These are phyloP conservation scores for Hyppa rectilinea DNA, from an alignment of 2,888 invertebrate genomes.

Conservation along the genomic window DNA sequence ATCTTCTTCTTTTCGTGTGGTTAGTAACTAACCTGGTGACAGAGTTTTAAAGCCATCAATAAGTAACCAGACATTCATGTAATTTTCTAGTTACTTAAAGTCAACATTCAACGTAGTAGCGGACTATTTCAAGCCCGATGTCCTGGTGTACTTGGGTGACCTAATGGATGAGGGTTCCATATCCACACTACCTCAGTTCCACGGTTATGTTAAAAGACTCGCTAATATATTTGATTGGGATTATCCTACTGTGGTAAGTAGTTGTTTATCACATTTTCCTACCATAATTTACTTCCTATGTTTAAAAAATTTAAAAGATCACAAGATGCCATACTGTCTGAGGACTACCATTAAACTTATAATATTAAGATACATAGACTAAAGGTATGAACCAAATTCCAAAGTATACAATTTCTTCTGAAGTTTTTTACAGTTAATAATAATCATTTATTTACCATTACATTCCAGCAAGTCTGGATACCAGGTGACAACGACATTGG, in stretches of 20 bases:
- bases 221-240: constrained; percentile 81
- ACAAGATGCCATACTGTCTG: neutral
- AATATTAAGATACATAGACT: no score
- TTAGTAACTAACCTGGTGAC: no score
- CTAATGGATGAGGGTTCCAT: constrained; percentile 98
- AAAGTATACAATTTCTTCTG: neutral
- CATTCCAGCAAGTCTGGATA: constrained; percentile 94
- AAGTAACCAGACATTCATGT: neutral
- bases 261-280: neutral
- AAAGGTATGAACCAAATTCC: no score
- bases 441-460: neutral
- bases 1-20: no score
- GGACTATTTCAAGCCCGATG: constrained; percentile 94
- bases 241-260: constrained; percentile 77
- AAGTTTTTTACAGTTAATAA: neutral
- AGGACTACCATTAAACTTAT: neutral
- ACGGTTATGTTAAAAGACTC: constrained; percentile 94
- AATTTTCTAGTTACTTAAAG: constrained; percentile 92
- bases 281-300: neutral
- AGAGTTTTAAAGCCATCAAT: no score
- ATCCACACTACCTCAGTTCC: constrained; percentile 93
- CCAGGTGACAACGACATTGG: constrained; percentile 99
- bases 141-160: constrained; percentile 97
- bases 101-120: constrained; percentile 94
- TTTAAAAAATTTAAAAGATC: neutral